Base-by-base conservation (phyloP, 2,797 vertebrate species). In the Paguma larvata region DNA sequence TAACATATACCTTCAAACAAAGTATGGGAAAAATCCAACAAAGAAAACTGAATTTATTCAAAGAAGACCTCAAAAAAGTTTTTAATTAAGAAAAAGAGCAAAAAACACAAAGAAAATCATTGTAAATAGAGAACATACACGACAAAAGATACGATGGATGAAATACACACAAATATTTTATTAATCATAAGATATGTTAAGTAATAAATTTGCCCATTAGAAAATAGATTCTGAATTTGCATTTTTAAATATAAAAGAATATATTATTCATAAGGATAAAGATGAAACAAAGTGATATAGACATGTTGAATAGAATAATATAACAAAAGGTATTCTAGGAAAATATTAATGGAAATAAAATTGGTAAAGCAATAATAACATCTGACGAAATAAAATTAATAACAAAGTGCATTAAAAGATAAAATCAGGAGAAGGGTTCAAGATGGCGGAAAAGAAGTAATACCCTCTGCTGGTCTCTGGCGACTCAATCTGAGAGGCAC, bases 291-390 rank as follows among this genome's bases (percentile, higher is more conserved):
- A 63, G 19, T 70, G 21, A 73, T 34, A 80, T 3, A 51, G 32
- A 83, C 86, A 78, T 59, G 3, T 16, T 67, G 7, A 94, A 72
- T 90, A 93, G 56, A 68, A 77, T 46, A 48, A 32, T 21, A 18
- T 46, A 65, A 83, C 34, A 86, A 77, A 92, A 93, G 38, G 5
- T 41, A 72, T 86, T 83, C 44, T 9, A 67, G 23, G 30, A 3
- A 90, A 89, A 78, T 92, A 85, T 53, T 70, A 82, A 89, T 44
- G 38, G 78, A 94, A 94, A 94, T 48, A 78, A 97, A 82, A 6
- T 5, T 46, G 8, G 25, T 8, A 15, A 19, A 41, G 27, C 82
- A 72, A 84, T 94, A 23, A 70, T 83, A 88, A 85, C 32, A 72
- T 75, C 27, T 67, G 21, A 72, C 56, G 89, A 94, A 92, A 83